Evolutionary conservation across 2,797 vertebrate genomes (phyloP), one percentile per base, ranked within the genome.

Genomic region (Tokudaia muenninki): DNA sequence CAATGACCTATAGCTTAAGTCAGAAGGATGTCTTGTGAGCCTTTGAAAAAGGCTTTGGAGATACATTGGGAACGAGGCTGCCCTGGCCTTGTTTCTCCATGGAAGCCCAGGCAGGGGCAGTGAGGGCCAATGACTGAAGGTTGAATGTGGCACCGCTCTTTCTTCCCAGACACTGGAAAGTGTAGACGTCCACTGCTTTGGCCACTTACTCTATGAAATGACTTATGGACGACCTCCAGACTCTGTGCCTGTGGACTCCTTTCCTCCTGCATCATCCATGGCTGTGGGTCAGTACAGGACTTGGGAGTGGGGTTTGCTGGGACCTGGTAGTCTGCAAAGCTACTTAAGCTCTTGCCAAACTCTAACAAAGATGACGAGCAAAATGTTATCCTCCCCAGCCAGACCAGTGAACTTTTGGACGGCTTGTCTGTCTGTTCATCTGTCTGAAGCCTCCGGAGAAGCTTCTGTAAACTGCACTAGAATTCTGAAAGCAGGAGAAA

Each of bases 131-230:
- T 10, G 19, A 21, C 61, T 65, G 81, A 77, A 91, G 31, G 26
- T 1, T 84, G 77, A 87, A 21, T 0, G 1, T 4, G 29, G 31
- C 22, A 0, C 67, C 84, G 41, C 47, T 90, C 50, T 98, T 93
- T 93, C 67, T 82, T 94, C 50, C 0, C 98, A 99, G 99, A 99
- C 99, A 2, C 98, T 99, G 97, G 99, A 99, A 98, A 99, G 99
- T 97, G 98, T 99, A 67, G 99, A 99, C 2, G 99, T 99, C 57
- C 99, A 99, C 97, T 99, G 99, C 95, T 99, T 99, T 92, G 99
- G 99, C 91, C 99, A 99, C 97, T 99, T 99, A 98, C 98, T 99
- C 3, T 99, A 99, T 93, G 99, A 99, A 99, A 99, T 99, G 99
- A 99, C 99, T 0, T 99, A 99, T 0, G 99, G 99, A 47, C 99